Evolutionary conservation across 1,140 invertebrate genomes (phyloP), one percentile per base, ranked within the genome.

Genomic region (Drosophila auraria): DNA sequence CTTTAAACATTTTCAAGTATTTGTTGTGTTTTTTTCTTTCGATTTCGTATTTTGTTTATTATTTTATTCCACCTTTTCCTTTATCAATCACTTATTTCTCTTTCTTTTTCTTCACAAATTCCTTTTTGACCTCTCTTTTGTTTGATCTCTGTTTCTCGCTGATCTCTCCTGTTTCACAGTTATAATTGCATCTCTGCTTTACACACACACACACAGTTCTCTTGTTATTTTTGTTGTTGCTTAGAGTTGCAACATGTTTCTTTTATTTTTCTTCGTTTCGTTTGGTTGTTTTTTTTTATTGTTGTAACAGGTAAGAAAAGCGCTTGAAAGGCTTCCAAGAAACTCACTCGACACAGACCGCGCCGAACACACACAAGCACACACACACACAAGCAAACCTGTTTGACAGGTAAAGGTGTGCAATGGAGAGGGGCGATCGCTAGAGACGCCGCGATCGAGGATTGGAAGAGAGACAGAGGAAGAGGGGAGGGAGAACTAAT

Each of bases 241-340:
- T 56, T 23, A 30, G 50, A 69, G 68, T 71, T 69, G 69, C 71
- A 74, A 74, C 71, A 74, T 15, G 40, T 66, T 36, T 57, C 54
- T 57, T 56, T 57, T 40, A 62, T 44, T 62, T 40, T 40, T 40
- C 9, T 63, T 30, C 50, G 1, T 42, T 59, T 56, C 20, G 20
- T 61, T 58, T 70, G 59, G 51, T 80, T 74, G 80, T 62, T 79
- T 68, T 68, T 72, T 61, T 45, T 68, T 51, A 64, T 57, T 61
- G 63, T 80, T 61, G 70, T 60, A 73, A 66, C 77, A 79, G 77
- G 77, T 78, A 78, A 78, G 57, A 69, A 77, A 78, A 77, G 65
- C 84, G 83, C 83, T 91, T 91, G 82, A 91, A 87, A 91, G 89
- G 89, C 83, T 91, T 91, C 89, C 87, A 91, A 91, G 87, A 83